phyloP scores from a whole-genome alignment of 35 echinoderm and acorn worm species.

The Heliocidaris tuberculata region DNA sequence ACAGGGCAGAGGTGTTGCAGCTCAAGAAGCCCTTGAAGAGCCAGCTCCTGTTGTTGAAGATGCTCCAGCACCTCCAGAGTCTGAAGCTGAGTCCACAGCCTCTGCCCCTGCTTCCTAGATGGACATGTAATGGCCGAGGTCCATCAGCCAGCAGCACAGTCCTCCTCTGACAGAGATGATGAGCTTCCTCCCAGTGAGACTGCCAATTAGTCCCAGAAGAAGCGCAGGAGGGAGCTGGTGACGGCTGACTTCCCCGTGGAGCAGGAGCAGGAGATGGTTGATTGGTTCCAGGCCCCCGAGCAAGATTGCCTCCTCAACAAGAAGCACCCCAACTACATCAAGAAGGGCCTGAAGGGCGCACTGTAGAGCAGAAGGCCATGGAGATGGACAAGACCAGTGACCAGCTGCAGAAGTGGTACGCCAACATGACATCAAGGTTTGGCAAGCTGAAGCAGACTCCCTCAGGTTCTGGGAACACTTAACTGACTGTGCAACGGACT shows the following conservation, averaged over 20 bases:
- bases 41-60: slow-evolving; percentile 56
- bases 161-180: slow-evolving; percentile 49
- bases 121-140: slow-evolving; percentile 42
- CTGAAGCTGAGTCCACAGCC: slow-evolving; percentile 7
- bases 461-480: slow-evolving; percentile 56
- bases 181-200: slow-evolving; percentile 50
- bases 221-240: not conserved
- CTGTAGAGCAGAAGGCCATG: slow-evolving; percentile 56
- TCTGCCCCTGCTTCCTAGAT: slow-evolving; percentile 44
- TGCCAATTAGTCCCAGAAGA: slow-evolving; percentile 42
- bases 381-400: slow-evolving; percentile 62
- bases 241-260: slow-evolving; percentile 52
- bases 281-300: slow-evolving; percentile 52
- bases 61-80: slow-evolving; percentile 39
- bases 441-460: slow-evolving; percentile 55
- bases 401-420: slow-evolving; percentile 58
- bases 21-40: slow-evolving; percentile 33
- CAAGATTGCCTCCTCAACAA: slow-evolving; percentile 62
- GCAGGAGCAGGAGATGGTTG: slow-evolving; percentile 59
- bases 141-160: slow-evolving; percentile 52
- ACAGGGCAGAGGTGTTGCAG: slow-evolving; percentile 48
- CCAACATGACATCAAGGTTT: slow-evolving; percentile 61
- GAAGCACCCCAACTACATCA: slow-evolving; percentile 57
- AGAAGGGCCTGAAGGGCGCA: slow-evolving; percentile 50
- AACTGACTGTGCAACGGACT: slow-evolving; percentile 57